Base-by-base conservation (phyloP, 2,888 invertebrate genomes). In the Ichneumoninae sp. region DNA sequence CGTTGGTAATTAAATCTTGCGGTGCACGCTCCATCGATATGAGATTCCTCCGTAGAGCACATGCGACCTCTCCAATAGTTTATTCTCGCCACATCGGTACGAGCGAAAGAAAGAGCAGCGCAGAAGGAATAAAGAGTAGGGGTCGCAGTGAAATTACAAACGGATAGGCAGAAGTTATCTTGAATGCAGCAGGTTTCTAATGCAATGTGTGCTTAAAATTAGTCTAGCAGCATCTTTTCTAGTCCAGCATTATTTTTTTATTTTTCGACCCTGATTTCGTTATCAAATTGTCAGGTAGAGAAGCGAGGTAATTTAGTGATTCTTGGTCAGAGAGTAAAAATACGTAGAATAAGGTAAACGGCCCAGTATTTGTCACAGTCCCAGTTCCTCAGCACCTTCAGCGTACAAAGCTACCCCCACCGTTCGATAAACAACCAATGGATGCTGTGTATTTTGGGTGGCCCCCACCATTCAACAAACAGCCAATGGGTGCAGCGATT, bases 1-100 rank as follows among this genome's bases (percentile, higher is more conserved):
- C 44, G 50, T 47, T 26, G 10, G 52, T 54, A 71, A 71, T 71
- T 33, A 71, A 71, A 54, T 71, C 52, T 71, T 33, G 33, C 52
- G 30, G 19, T 71, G 44, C 33, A 13, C 19, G 70, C 26, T 26
- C 44, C n/a, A 52, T 70, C 30, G 70, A 50, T 52, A 52, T 57
- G 30, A 33, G 33, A 52, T 70, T 50, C 70, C 33, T 33, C 16
- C 16, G 70, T 16, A 30, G 63, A 36, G 16, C 36, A n/a, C 33
- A 33, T 36, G 3, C 36, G 22, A 63, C 1, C 16, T 16, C 63
- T 26, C 36, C 36, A n/a, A 63, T 63, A 26, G 63, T 36, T 63
- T 30, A 57, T 57, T 57, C 57, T 26, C 26, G 13, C 26, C 57
- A 26, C 57, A 57, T 57, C 57, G 54, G 54, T 54, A 3, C 19